Base-by-base conservation (phyloP, 2,888 invertebrate species). In the Lysandra coridon region DNA sequence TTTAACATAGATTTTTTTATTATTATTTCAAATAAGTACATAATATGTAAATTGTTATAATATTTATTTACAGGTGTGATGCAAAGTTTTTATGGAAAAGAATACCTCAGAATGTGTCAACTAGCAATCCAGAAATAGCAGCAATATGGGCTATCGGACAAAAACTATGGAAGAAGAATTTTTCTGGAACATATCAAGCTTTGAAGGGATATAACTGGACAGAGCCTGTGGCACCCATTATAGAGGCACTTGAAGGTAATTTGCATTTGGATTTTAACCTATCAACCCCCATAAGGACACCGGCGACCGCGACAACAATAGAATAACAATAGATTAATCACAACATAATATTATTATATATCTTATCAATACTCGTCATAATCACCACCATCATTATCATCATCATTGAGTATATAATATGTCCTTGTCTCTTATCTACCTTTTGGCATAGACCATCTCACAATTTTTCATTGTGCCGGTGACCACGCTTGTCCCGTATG, bases 1-100 rank as follows among this genome's bases (percentile, higher is more conserved):
- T 49, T 49, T 40, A 40, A 44, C 10, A 12, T 49, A 49, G 49
- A 10, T 49, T 49, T 49, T 49, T 49, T 12, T 10, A 49, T 12
- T 49, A 49, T 49, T 49, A 0, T 40, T 40, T 78, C 30, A 23
- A 75, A 17, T 23, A 23, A 23, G 23, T 73, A 6, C 7, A 44
- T 44, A 44, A 1, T 44, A 10, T 44, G 14, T 37, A 53, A 69
- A 62, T 57, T 62, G 37, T 17, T 49, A 12, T 49, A 62, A 64
- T 60, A 73, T 80, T 7, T 76, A 76, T 40, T 93, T 93, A 53
- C 89, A 98, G 98, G 87, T 97, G 97, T 86, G 97, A 97, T 95
- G 98, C 98, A 1, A 98, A 98, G 90, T 98, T 97, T 90, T 94
- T 99, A 83, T 99, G 99, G 99, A 98, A 98, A 91, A 96, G 99